phyloP scores from a whole-genome alignment of 1,140 invertebrate genomes.

The Pseudomyrmex flavicornis region DNA sequence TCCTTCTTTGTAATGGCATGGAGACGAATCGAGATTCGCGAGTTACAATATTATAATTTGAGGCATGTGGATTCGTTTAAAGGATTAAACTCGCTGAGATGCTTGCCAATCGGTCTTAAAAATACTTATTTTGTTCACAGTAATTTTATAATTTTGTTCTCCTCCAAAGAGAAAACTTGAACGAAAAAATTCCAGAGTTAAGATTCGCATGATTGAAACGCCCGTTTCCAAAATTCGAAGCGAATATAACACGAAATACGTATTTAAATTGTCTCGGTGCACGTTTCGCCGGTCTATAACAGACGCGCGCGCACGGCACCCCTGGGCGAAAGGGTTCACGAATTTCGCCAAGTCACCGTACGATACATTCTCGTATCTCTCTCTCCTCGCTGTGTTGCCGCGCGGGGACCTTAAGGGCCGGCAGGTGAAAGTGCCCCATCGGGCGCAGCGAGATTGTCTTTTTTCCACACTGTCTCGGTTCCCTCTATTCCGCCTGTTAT shows the following conservation, averaged over 20 bases:
- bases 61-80: no score
- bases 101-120: no score
- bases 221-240: no score
- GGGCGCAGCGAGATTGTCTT: conserved; percentile 37
- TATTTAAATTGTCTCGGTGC: not conserved
- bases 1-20: no score
- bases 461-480: not conserved
- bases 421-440: conserved; percentile 71
- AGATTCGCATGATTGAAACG: no score
- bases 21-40: not conserved
- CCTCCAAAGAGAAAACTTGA: no score
- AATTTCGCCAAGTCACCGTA: conserved; percentile 57
- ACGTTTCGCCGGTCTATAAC: not conserved
- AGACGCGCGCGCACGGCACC: conserved; percentile 20
- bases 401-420: conserved; percentile 63
- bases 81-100: no score
- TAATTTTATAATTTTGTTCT: no score
- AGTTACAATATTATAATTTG: no score
- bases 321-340: conserved; percentile 47
- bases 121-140: no score
- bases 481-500: conserved; percentile 5
- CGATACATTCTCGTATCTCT: conserved; percentile 54
- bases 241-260: not conserved
- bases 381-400: not conserved
- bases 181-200: no score